These are phyloP conservation scores for Chelidonichthys spinosus DNA, from an alignment of 2,797 vertebrate genomes.

Conservation along the genomic window DNA sequence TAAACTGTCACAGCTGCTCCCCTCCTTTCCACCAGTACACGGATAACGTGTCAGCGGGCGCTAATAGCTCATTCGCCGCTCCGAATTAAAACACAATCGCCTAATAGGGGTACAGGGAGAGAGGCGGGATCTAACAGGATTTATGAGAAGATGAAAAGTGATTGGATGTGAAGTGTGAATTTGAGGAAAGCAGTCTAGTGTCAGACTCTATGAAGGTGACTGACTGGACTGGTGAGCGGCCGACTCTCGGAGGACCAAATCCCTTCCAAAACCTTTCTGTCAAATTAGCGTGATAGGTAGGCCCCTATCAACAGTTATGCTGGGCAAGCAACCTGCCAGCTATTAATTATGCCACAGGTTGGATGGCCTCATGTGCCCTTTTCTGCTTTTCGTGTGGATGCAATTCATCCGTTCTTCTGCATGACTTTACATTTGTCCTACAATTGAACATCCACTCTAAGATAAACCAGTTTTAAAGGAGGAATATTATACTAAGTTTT, in stretches of 20 bases:
- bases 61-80: conserved; percentile 68
- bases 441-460: conserved; percentile 4
- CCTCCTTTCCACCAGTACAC: conserved; percentile 50
- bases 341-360: conserved; percentile 56
- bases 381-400: conserved; percentile 21
- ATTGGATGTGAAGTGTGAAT: conserved; percentile 81
- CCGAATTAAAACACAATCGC: conserved; percentile 77
- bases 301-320: conserved; percentile 53
- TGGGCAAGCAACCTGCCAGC: conserved; percentile 41
- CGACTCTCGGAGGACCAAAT: conserved; percentile 68
- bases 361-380: conserved; percentile 42
- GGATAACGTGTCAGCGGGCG: conserved; percentile 53
- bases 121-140: conserved; percentile 68
- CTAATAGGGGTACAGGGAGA: conserved; percentile 67
- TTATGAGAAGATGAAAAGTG: conserved; percentile 77
- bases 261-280: conserved; percentile 69
- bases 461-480: background rate
- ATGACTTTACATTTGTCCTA: conserved; percentile 17
- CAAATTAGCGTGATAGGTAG: conserved; percentile 64
- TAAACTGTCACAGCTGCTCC: conserved; percentile 70
- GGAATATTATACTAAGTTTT: background rate
- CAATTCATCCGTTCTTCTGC: conserved; percentile 14
- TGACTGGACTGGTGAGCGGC: conserved; percentile 64
- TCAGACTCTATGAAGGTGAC: conserved; percentile 80
- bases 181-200: conserved; percentile 72